Evolutionary conservation across 2,113 vertebrate genomes (phyloP).

Genomic region (Mobula hypostoma): DNA sequence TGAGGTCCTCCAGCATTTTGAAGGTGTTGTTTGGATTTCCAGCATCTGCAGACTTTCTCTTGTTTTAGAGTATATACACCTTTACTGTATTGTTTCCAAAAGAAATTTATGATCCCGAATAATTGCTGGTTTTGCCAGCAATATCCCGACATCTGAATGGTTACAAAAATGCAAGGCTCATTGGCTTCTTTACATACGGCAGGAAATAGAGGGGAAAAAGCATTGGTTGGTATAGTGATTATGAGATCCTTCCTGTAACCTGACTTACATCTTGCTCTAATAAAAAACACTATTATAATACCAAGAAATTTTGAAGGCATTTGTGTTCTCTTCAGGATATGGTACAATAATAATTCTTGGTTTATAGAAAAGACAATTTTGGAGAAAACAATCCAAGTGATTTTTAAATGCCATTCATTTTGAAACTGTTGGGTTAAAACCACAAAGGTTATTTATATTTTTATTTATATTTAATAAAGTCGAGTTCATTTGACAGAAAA

Average conservation of each 20-base stretch:
- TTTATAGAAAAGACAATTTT: constrained; percentile 56
- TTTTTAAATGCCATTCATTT: constrained; percentile 61
- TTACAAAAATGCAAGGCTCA: constrained; percentile 58
- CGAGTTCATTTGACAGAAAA: background rate
- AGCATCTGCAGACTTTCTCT: too few relatives aligned
- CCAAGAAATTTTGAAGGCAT: constrained; percentile 70
- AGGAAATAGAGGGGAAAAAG: constrained; percentile 72
- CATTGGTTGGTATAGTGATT: constrained; percentile 62
- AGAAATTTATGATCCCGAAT: too few relatives aligned
- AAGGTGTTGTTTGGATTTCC: too few relatives aligned
- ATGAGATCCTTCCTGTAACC: constrained; percentile 76
- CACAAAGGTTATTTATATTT: constrained; percentile 54
- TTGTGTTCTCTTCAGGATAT: constrained; percentile 67
- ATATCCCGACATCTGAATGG: too few relatives aligned
- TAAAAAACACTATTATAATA: constrained; percentile 69
- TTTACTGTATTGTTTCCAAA: too few relatives aligned
- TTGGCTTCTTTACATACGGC: constrained; percentile 67
- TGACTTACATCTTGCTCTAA: constrained; percentile 72
- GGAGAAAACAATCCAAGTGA: constrained; percentile 55
- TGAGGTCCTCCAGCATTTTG: too few relatives aligned
- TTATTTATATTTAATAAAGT: constrained; percentile 54
- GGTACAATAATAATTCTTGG: constrained; percentile 64
- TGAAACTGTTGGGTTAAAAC: constrained; percentile 59
- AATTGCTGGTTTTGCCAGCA: too few relatives aligned
- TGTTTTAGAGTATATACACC: too few relatives aligned